These are phyloP conservation scores for Antheraea pernyi DNA, from an alignment of 1,140 invertebrate species.

Conservation along the genomic window DNA sequence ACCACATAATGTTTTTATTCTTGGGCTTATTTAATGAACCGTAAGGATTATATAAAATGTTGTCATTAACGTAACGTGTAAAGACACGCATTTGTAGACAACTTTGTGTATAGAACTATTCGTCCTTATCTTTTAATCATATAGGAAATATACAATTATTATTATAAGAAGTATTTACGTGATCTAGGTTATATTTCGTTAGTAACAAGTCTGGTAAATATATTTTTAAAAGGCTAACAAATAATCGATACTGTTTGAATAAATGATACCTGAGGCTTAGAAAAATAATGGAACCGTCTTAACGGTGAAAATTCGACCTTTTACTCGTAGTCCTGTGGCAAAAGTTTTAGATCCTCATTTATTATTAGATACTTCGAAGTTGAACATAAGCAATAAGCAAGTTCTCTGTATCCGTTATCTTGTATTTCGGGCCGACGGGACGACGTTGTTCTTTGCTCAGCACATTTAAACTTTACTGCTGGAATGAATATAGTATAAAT, in stretches of 20 bases:
- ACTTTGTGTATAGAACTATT: too few relatives aligned
- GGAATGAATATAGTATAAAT: neutral
- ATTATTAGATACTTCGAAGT: slow-evolving; percentile 3
- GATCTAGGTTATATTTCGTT: too few relatives aligned
- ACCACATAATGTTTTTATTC: too few relatives aligned
- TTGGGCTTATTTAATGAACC: too few relatives aligned
- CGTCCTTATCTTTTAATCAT: too few relatives aligned
- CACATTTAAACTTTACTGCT: slow-evolving; percentile 1
- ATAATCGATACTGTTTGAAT: slow-evolving; percentile 1
- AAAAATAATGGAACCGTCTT: neutral
- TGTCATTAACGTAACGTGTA: too few relatives aligned
- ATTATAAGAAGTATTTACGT: too few relatives aligned
- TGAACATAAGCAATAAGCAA: slow-evolving; percentile 4
- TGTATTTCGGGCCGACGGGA: neutral
- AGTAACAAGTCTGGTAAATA: neutral
- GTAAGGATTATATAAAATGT: too few relatives aligned
- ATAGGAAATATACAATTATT: too few relatives aligned
- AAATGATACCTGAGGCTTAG: neutral
- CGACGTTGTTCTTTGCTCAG: neutral
- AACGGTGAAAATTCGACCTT: neutral
- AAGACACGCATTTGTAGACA: too few relatives aligned
- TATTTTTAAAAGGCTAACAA: neutral
- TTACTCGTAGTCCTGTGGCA: neutral
- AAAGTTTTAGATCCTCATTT: neutral
- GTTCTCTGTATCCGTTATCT: neutral